Evolutionary conservation across 2,797 vertebrate genomes (phyloP), one percentile per base, ranked within the genome.

Genomic region (Poeciliopsis gracilis): DNA sequence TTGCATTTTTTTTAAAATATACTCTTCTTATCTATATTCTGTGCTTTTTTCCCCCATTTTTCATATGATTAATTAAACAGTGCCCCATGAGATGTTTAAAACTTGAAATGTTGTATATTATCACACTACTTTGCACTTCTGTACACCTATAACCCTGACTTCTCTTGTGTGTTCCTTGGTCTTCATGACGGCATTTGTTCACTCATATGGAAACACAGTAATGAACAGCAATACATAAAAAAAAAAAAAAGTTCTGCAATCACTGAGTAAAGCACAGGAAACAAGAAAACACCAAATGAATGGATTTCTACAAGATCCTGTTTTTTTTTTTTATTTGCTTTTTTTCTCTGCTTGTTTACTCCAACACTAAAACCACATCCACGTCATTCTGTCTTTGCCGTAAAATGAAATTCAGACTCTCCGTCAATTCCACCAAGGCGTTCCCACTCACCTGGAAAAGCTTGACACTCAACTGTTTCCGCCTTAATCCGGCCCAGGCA

Each of bases 401-500:
- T 16, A 69, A 75, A 83, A 41, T 70, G 10, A 10, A 28, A 74
- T 75, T 74, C 66, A 45, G 74, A 85, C 73, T 82, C 86, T 84
- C 30, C 20, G 28, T 83, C 67, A 69, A 87, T 87, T 87, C 78
- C 76, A 86, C 77, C 81, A 23, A 80, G 87, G 81, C 70, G 84
- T 79, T 80, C 75, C 75, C 86, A 79, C 72, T 85, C 83, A 76
- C 82, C 78, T 81, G 74, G 81, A 87, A 83, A 86, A 93, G 80
- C 85, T 82, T 90, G 86, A 90, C 81, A 85, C 81, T 79, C 81
- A 84, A 76, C 87, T 80, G 80, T 88, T 93, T 92, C 89, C 63
- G 77, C 81, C 86, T 89, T 88, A 94, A 93, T 93, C 89, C 85
- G 86, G 90, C 88, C 81, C 86, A 89, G 88, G 88, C 77, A 77